A percentile compares a stretch with the other conserved stretches of the same genome.
phyloP scores from a whole-genome alignment of 2,113 vertebrate genomes.

The Mus spicilegus region DNA sequence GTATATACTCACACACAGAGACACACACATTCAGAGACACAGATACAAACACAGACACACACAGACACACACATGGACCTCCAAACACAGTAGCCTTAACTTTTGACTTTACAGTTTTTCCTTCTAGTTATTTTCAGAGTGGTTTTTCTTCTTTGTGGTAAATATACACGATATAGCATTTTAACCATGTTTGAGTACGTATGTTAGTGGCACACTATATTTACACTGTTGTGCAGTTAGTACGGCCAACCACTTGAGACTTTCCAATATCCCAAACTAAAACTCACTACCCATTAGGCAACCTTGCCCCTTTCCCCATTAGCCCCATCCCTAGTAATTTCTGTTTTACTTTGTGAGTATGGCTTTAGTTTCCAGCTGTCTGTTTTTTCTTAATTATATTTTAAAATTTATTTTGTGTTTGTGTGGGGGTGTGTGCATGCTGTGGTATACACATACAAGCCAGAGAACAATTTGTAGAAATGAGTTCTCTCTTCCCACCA shows the following conservation, averaged over 20 bases:
- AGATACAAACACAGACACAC: neutral
- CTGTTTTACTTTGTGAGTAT: neutral
- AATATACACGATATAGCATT: neutral
- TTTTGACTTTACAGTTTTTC: conserved; percentile 20
- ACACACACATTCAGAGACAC: neutral
- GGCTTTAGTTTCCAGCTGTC: neutral
- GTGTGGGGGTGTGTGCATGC: neutral
- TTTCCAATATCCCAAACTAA: neutral
- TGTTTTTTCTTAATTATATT: neutral
- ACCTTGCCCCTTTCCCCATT: rapidly evolving
- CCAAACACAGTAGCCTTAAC: neutral
- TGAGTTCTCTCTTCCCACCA: neutral
- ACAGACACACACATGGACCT: neutral
- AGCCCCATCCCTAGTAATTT: too few relatives aligned
- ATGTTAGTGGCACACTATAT: neutral
- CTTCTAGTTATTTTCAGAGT: neutral
- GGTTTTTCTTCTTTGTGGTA: neutral
- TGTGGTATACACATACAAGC: neutral
- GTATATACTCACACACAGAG: neutral
- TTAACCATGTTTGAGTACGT: neutral
- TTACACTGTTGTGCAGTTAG: neutral
- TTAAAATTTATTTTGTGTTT: neutral
- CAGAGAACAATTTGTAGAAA: neutral
- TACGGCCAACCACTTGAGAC: neutral
- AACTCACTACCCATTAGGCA: neutral